Evolutionary conservation across 2,888 invertebrate genomes (phyloP).

Genomic region (Spialia ferax): DNA sequence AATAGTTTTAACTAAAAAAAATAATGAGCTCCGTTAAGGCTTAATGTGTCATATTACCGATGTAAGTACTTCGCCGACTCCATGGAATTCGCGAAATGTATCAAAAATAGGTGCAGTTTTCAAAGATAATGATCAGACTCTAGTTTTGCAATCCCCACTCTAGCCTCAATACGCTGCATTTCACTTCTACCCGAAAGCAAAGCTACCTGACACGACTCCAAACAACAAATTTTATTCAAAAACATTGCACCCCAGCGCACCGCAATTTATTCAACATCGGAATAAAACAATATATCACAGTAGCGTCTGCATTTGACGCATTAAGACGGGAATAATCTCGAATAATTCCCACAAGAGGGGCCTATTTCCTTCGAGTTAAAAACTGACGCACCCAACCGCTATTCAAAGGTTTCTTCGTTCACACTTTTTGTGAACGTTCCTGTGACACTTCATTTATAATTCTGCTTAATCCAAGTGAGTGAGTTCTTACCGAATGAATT

Average conservation of each 20-base stretch:
- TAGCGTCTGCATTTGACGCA: conserved; percentile 43
- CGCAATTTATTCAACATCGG: background rate
- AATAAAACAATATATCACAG: conserved; percentile 28
- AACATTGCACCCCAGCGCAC: background rate
- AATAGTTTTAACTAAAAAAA: too few relatives aligned
- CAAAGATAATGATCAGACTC: too few relatives aligned
- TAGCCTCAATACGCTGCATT: too few relatives aligned
- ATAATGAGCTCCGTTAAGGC: too few relatives aligned
- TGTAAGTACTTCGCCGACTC: too few relatives aligned
- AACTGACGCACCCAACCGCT: conserved; percentile 68
- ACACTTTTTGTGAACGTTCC: conserved; percentile 76
- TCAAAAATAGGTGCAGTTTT: too few relatives aligned
- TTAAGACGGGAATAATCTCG: conserved; percentile 62
- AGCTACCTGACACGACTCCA: background rate
- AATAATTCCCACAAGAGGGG: conserved; percentile 59
- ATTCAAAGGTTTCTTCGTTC: conserved; percentile 70
- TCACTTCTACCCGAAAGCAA: background rate
- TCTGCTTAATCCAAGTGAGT: conserved; percentile 83
- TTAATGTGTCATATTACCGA: too few relatives aligned
- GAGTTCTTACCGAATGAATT: conserved; percentile 84
- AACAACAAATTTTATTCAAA: background rate
- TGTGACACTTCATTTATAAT: conserved; percentile 85
- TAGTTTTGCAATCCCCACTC: too few relatives aligned
- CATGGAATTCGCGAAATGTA: too few relatives aligned
- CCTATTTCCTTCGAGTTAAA: conserved; percentile 71